These are phyloP conservation scores for Caenorhabditis sp. DNA, from an alignment of 2,888 invertebrate genomes.

Conservation along the genomic window DNA sequence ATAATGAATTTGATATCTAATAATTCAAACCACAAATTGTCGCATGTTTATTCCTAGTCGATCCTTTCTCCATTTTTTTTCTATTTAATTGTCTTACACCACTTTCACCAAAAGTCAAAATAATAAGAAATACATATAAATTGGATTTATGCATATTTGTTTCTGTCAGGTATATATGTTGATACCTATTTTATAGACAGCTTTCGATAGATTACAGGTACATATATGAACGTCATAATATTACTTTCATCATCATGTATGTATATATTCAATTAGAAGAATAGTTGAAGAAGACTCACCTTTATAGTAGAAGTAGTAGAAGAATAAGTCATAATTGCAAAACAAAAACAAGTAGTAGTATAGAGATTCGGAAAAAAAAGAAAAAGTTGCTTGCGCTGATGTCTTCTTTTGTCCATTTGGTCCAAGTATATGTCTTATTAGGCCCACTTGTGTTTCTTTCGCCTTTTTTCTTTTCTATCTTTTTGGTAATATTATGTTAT, in stretches of 20 bases:
- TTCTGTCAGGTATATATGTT: not conserved
- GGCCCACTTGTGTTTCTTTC: conserved; percentile 6
- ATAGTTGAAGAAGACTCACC: not conserved
- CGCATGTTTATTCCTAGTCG: no score
- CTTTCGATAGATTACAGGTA: conserved; percentile 1
- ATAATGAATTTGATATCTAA: no score
- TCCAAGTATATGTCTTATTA: conserved; percentile 11
- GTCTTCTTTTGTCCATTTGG: not conserved
- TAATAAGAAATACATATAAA: no score
- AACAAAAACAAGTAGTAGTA: not conserved
- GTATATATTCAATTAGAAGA: not conserved
- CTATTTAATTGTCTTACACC: no score
- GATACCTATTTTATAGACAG: not conserved
- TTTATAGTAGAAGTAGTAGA: not conserved
- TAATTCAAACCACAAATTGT: no score
- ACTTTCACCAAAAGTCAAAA: no score
- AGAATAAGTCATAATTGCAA: not conserved
- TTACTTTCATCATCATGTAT: not conserved
- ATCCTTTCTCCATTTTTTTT: no score
- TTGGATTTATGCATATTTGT: not conserved
- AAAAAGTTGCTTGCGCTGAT: not conserved
- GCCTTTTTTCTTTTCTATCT: not conserved
- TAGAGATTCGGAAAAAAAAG: not conserved
- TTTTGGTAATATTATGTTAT: not conserved
- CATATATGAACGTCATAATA: not conserved